phyloP scores from a whole-genome alignment of 1,140 invertebrate genomes.

The Papilio helenus region DNA sequence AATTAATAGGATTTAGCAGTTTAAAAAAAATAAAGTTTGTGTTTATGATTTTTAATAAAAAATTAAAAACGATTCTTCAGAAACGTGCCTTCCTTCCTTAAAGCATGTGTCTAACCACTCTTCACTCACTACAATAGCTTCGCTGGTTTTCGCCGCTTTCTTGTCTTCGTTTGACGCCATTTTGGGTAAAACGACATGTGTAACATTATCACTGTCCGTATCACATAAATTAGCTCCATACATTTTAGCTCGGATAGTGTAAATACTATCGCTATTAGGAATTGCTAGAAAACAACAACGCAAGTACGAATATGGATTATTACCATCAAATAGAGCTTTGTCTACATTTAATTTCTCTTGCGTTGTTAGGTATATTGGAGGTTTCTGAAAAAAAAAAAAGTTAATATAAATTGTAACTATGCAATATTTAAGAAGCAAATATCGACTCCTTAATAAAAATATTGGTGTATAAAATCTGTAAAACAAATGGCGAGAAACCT shows the following conservation, averaged over 20 bases:
- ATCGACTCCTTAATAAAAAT: neutral
- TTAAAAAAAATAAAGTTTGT: slow-evolving; percentile 18
- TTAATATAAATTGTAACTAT: no score
- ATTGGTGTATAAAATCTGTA: no score
- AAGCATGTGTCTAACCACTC: slow-evolving; percentile 67
- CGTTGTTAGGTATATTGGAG: slow-evolving; percentile 57
- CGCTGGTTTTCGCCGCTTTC: slow-evolving; percentile 40
- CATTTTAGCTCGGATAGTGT: slow-evolving; percentile 51
- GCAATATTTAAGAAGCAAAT: neutral
- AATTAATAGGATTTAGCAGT: neutral
- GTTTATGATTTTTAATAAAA: slow-evolving; percentile 24
- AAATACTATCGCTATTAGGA: slow-evolving; percentile 44
- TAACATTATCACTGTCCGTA: slow-evolving; percentile 37
- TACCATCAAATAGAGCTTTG: slow-evolving; percentile 54
- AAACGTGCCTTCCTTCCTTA: slow-evolving; percentile 43
- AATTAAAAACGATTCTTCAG: slow-evolving; percentile 37
- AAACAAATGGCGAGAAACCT: no score
- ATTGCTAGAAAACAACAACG: slow-evolving; percentile 54
- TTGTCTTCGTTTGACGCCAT: slow-evolving; percentile 43
- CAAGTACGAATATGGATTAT: slow-evolving; percentile 64
- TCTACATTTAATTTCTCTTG: slow-evolving; percentile 68
- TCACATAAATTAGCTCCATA: slow-evolving; percentile 59
- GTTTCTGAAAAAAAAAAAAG: slow-evolving; percentile 53
- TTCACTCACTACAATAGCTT: slow-evolving; percentile 52
- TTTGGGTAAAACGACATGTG: slow-evolving; percentile 58